A percentile compares a stretch with the other conserved stretches of the same genome.
Evolutionary conservation across 2,888 invertebrate species (phyloP).

Genomic region (Nipponacmea schrenckii): DNA sequence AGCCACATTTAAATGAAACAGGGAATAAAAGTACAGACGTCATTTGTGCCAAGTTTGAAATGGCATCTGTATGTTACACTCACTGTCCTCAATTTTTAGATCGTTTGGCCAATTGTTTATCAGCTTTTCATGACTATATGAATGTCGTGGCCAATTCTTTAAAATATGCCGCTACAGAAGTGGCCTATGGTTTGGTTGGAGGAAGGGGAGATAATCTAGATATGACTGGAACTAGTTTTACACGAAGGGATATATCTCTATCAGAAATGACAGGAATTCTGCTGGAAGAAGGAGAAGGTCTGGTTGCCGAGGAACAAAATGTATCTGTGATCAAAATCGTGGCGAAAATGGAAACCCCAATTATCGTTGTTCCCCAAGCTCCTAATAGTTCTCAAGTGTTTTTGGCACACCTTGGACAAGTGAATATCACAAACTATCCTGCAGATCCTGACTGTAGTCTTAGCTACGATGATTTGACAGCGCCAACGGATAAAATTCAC

Average conservation of each 20-base stretch:
- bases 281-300: conserved; percentile 29
- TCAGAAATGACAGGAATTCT: conserved; percentile 36
- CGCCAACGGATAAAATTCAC: conserved; percentile 40
- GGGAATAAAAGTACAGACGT: conserved; percentile 18
- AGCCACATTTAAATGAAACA: neutral
- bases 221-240: neutral
- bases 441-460: conserved; percentile 8
- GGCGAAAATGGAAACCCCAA: conserved; percentile 88
- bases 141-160: conserved; percentile 86
- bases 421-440: conserved; percentile 71
- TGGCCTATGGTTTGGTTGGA: conserved; percentile 83
- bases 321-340: conserved; percentile 70
- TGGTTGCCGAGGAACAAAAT: conserved; percentile 6
- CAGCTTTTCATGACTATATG: conserved; percentile 89
- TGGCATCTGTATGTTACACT: conserved; percentile 93
- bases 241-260: conserved; percentile 29
- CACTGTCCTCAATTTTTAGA: conserved; percentile 88
- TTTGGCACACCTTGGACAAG: conserved; percentile 91
- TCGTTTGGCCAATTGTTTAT: conserved; percentile 87
- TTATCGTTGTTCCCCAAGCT: conserved; percentile 85
- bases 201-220: conserved; percentile 26
- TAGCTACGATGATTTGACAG: conserved; percentile 18
- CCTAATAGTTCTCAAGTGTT: conserved; percentile 84
- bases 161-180: conserved; percentile 90
- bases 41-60: conserved; percentile 69